Evolutionary conservation across 2,113 vertebrate species (phyloP), one percentile per base, ranked within the genome.

Genomic region (Entosphenus tridentatus): DNA sequence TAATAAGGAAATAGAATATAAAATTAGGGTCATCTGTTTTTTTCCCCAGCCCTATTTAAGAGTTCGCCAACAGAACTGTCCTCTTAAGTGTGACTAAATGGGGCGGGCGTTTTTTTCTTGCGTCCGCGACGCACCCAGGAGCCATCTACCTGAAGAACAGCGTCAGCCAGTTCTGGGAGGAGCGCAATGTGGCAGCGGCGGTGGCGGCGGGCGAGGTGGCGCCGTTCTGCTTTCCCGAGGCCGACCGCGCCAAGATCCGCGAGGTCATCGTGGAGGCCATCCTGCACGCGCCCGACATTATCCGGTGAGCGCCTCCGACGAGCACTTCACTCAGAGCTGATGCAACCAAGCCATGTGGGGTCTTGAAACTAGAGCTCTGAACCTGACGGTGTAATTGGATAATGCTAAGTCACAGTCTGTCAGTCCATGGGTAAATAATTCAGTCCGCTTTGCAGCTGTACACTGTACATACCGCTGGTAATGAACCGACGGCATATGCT

Each of bases 121-220:
- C 39, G 39, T 39, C 39, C 6, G 39, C 6, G 39, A 39, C 39
- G 6, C 39, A 39, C 39, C 6, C 62, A 97, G 91, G 90, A 75
- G 92, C 92, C 70, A 96, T 97, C 77, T 97, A 97, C 77, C 78
- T 97, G 80, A 97, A 97, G 83, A 97, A 97, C 79, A 97, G 96
- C 91, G 85, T 97, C 74, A 87, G 85, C 9, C 91, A 95, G 77
- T 95, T 96, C 78, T 97, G 92, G 92, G 89, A 89, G 0, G 92
- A 97, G 73, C 80, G 88, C 39, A 90, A 97, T 55, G 88, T 87
- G 0, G 83, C 83, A 11, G 78, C 84, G 0, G 89, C 89, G 2
- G 86, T 89, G 77, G 84, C 81, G 0, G 89, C 89, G 2, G 86
- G 90, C 77, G 84, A 81, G 0, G 62, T 90, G 12, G 91, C 95